Percentiles rank a stretch among this genome's conserved stretches.
Conservation (phyloP, 2,113 vertebrate genomes). For the Podarcis cretensis region DNA sequence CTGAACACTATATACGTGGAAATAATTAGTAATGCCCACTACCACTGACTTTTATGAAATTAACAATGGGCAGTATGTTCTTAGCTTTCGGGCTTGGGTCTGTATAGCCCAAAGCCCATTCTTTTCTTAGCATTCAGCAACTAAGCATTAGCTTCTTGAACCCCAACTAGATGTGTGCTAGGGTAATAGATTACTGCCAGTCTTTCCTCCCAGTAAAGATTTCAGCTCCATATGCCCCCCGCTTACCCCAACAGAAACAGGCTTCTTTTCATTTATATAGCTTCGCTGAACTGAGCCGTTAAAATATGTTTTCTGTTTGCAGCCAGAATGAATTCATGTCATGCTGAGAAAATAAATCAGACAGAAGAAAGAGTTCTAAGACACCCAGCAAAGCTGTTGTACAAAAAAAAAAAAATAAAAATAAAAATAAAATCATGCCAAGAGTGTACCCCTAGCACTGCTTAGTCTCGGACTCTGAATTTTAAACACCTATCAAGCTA, state of each 20-base stretch:
- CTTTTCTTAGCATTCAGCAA: background rate
- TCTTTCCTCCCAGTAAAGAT: accelerated
- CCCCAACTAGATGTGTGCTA: background rate
- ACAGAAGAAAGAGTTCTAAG: background rate
- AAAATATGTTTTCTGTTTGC: accelerated
- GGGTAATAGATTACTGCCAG: accelerated
- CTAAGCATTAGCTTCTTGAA: conserved; percentile 18
- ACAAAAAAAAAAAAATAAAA: background rate
- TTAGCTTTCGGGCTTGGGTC: background rate
- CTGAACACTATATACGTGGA: background rate
- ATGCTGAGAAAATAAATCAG: conserved; percentile 27
- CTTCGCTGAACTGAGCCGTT: background rate
- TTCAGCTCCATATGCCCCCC: accelerated
- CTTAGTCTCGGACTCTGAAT: accelerated
- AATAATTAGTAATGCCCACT: background rate
- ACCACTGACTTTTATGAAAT: accelerated
- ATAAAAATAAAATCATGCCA: background rate
- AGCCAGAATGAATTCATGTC: background rate
- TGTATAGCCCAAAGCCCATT: accelerated
- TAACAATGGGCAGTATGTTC: accelerated
- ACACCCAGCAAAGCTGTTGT: background rate
- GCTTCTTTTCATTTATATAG: background rate
- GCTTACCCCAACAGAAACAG: background rate
- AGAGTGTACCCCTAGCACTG: background rate
- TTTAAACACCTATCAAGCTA: background rate